phyloP scores from a whole-genome alignment of 2,113 vertebrate species.

The Chionis minor region DNA sequence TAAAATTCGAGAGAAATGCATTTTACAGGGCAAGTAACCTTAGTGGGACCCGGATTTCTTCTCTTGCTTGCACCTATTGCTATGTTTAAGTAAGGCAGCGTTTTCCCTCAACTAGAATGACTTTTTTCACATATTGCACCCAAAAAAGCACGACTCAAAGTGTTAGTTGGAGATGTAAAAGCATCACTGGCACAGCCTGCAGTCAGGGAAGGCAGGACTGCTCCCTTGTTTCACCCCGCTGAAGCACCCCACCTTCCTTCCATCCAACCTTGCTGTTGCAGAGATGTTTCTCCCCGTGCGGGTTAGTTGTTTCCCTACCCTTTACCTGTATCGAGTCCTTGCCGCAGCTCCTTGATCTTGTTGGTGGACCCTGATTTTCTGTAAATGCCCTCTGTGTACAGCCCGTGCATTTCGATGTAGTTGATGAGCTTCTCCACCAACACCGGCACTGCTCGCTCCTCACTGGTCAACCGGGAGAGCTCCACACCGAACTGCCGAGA shows the following conservation, averaged over 20 bases:
- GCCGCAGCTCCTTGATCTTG: conserved; percentile 96
- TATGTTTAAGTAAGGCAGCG: neutral
- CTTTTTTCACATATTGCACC: neutral
- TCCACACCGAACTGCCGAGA: conserved; percentile 94
- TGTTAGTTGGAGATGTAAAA: neutral
- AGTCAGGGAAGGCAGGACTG: neutral
- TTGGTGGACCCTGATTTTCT: conserved; percentile 95
- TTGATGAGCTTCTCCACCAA: conserved; percentile 97
- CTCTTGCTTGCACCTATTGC: neutral
- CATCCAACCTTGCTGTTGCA: neutral
- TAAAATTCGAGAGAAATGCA: neutral
- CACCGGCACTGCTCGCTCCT: conserved; percentile 90
- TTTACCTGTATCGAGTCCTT: conserved; percentile 90
- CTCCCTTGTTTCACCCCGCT: rapidly evolving
- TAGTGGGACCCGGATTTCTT: neutral
- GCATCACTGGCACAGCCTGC: rapidly evolving
- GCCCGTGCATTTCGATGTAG: conserved; percentile 98
- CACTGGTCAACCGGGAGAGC: conserved; percentile 89
- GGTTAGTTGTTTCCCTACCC: too few species aligned
- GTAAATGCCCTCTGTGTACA: conserved; percentile 98
- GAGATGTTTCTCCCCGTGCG: rapidly evolving
- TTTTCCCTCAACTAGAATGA: neutral
- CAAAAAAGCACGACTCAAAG: neutral
- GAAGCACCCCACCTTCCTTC: neutral
- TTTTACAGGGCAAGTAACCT: neutral